Evolutionary conservation across 2,113 vertebrate genomes (phyloP).

Genomic region (Clupea harengus): DNA sequence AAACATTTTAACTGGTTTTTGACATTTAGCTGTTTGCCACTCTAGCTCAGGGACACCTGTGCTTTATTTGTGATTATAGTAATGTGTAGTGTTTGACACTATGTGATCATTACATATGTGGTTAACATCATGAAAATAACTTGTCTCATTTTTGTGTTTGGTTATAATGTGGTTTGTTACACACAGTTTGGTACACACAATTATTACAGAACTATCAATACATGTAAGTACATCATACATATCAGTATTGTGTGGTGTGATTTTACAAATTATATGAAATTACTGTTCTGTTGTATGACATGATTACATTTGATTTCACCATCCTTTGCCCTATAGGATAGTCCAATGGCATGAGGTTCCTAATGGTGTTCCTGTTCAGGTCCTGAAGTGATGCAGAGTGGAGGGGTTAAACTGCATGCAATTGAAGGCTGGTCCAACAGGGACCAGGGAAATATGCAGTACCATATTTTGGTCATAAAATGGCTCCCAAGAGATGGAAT

Average conservation of each 20-base stretch:
- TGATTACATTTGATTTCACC: neutral
- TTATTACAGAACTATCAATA: neutral
- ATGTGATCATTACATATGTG: neutral
- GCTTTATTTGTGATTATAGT: neutral
- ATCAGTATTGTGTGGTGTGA: neutral
- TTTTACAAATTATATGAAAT: neutral
- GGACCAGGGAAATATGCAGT: neutral
- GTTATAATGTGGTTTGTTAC: neutral
- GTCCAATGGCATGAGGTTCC: neutral
- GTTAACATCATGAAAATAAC: neutral
- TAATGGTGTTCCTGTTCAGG: neutral
- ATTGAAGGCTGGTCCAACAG: neutral
- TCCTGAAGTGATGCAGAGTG: neutral
- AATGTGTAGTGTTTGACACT: neutral
- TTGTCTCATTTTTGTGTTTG: neutral
- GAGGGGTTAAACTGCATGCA: neutral
- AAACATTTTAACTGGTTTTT: neutral
- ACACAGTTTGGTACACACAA: neutral
- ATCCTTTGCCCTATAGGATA: neutral
- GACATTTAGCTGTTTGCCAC: neutral
- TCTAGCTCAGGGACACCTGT: neutral
- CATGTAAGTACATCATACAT: neutral
- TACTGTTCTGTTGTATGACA: neutral
- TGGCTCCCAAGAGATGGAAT: neutral
- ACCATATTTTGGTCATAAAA: neutral